Conservation (phyloP, 2,113 vertebrate genomes). For the Chionomys nivalis region DNA sequence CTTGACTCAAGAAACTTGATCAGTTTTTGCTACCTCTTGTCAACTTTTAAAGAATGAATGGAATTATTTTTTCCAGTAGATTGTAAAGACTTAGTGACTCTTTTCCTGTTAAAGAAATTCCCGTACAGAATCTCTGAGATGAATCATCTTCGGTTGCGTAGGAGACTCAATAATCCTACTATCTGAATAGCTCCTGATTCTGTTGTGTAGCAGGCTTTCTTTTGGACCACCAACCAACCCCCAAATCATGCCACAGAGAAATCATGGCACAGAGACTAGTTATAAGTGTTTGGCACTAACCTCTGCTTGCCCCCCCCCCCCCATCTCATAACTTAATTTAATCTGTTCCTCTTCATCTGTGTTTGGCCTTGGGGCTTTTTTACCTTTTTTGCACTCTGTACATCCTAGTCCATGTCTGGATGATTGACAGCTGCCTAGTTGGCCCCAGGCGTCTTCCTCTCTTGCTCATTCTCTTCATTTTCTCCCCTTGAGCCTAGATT, state of each 20-base stretch:
- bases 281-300: not conserved
- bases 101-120: conserved; percentile 8
- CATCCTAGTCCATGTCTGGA: not conserved
- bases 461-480: not conserved
- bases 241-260: not conserved
- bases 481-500: not conserved
- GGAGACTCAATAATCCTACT: not conserved
- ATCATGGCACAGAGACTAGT: not conserved
- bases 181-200: not conserved
- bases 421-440: too few species aligned
- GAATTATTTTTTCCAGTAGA: not conserved
- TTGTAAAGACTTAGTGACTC: not conserved
- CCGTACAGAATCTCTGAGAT: not conserved
- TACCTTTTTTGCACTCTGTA: not conserved
- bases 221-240: not conserved
- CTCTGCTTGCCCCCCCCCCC: too few species aligned
- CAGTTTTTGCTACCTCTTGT: not conserved
- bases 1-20: not conserved
- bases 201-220: not conserved
- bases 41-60: not conserved
- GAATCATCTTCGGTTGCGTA: not conserved
- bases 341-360: too few species aligned
- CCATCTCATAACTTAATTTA: too few species aligned
- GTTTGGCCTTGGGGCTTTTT: not conserved
- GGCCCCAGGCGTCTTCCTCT: not conserved